Evolutionary conservation across 2,888 invertebrate species (phyloP), one percentile per base, ranked within the genome.

Genomic region (Lysandra bellargus): DNA sequence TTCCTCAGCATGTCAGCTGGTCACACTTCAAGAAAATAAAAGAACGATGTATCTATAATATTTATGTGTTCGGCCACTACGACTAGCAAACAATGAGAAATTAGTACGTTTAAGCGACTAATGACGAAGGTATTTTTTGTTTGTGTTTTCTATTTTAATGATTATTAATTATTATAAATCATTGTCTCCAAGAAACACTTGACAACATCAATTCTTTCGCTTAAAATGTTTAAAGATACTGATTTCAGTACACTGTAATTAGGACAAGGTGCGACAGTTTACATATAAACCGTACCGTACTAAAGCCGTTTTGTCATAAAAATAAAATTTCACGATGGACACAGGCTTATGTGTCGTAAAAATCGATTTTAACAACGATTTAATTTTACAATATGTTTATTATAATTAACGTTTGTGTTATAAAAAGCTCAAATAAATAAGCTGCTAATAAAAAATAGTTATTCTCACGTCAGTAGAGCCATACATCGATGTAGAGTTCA

Each of bases 211-310:
- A 49, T 49, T 49, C 9, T 9, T 3, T 49, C 0, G 9, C 9
- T 49, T 49, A 9, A 44, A 9, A 14, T 53, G 14, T 53, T 53
- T 53, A 3, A 53, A 53, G 53, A 53, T 53, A 14, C 14, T 53
- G 44, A 44, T 49, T 14, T 57, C 12, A 57, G 53, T 64, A 30
- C 12, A 61, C 61, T 61, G 80, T 74, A 87, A 86, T 84, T 87
- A 87, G 90, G 84, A 83, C 89, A 88, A 91, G 90, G 90, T 82
- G 86, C 81, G 88, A 88, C 85, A 86, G 85, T 88, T 88, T 85
- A 88, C 87, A 84, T 84, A 86, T 90, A 88, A 89, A 88, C 86
- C 84, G 83, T 85, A 88, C 86, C 84, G 83, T 85, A 85, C 85
- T 84, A 85, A 87, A 87, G 85, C 85, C 82, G 83, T 83, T 17